Evolutionary conservation across 2,113 vertebrate species (phyloP), one percentile per base, ranked within the genome.

Genomic region (Marmota monax): DNA sequence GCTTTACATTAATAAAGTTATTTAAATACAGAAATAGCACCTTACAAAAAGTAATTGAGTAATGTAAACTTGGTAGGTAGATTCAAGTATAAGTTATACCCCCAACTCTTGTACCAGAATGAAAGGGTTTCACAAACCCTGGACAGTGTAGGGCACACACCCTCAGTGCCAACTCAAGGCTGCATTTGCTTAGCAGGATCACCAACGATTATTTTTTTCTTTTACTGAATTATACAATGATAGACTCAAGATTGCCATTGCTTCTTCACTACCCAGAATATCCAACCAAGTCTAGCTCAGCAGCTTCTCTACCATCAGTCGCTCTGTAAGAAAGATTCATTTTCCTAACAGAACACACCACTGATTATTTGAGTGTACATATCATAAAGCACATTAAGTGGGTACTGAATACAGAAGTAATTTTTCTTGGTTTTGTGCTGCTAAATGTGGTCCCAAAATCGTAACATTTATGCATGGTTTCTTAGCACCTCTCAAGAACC

Each of bases 81-180:
- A 98, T 99, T 99, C 99, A 99, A 99, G 99, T 99, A 99, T 99
- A 98, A 98, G 96, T 98, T 79, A 98, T 22, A 89, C 95, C 97
- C 96, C 92, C 97, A 98, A 98, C 96, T 98, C 95, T 97, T 97
- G 96, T 97, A 97, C 97, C 96, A 97, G 98, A 98, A 98, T 61
- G 97, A 82, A 95, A 97, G 98, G 96, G 95, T 97, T 98, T 98
- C 95, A 97, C 51, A 98, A 98, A 98, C 97, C 97, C 97, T 87
- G 96, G 97, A 97, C 95, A 97, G 91, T 90, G 58, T 18, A 92
- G 89, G 90, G 84, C 53, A 58, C 85, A 90, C 0, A 73, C 94
- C 94, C 87, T 98, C 97, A 96, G 98, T 97, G 98, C 97, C 93
- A 94, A 96, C 84, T 96, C 80, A 86, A 39, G 98, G 92, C 97